Evolutionary conservation across 1,140 invertebrate genomes (phyloP).

Genomic region (Sycobia sp.): DNA sequence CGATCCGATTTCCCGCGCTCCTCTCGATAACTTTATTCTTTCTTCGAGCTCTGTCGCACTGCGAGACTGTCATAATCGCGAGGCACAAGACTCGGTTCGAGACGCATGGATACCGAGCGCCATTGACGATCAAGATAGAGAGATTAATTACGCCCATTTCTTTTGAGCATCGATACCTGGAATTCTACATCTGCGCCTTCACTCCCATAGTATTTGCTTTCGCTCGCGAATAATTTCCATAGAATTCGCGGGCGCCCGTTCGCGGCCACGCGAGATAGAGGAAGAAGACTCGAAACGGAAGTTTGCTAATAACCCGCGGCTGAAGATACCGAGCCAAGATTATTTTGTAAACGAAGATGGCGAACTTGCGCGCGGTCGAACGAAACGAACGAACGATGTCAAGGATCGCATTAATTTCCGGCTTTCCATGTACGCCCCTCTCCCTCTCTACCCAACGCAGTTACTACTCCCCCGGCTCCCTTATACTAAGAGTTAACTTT

Average conservation of each 20-base stretch:
- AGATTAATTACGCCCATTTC: slow-evolving; percentile 11
- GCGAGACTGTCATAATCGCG: neutral
- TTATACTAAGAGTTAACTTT: slow-evolving; percentile 11
- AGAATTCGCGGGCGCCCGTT: neutral
- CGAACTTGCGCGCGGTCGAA: slow-evolving; percentile 19
- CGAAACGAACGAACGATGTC: slow-evolving; percentile 23
- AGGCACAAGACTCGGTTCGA: neutral
- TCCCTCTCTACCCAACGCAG: neutral
- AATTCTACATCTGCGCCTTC: too few relatives aligned
- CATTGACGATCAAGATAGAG: too few relatives aligned
- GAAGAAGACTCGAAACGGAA: slow-evolving; percentile 3
- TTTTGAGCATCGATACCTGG: too few relatives aligned
- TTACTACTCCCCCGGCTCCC: neutral
- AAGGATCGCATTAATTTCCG: slow-evolving; percentile 34
- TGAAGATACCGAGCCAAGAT: slow-evolving; percentile 14
- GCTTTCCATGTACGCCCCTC: slow-evolving; percentile 7
- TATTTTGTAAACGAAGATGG: slow-evolving; percentile 24
- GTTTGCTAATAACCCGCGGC: slow-evolving; percentile 22
- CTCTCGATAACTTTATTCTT: too few relatives aligned
- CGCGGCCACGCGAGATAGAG: too few relatives aligned
- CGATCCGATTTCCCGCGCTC: too few relatives aligned
- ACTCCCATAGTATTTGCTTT: too few relatives aligned
- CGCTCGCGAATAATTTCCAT: slow-evolving; percentile 4
- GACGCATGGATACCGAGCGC: neutral
- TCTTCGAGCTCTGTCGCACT: too few relatives aligned